Evolutionary conservation across 92 coral and sea anemone species (phyloP), one percentile per base, ranked within the genome.

Genomic region (Porites rus): DNA sequence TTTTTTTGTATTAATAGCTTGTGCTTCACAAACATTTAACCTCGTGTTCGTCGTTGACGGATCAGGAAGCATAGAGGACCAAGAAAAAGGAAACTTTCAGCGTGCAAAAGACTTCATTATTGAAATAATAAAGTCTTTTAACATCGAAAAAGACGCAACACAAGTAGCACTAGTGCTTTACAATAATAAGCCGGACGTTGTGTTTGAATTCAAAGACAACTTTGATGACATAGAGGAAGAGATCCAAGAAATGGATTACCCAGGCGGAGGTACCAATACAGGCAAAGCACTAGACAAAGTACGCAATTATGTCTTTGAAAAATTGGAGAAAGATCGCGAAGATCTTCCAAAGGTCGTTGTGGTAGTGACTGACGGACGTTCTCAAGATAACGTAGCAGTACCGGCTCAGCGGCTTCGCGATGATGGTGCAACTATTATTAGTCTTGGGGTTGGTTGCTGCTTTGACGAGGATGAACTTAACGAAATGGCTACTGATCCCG

Each of bases 361-460:
- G 51, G 95, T 96, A 9, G 46, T 96, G 77, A 91, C 96, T 0
- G 98, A 96, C 68, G 98, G 98, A 0, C 50, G 22, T 50, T 87
- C 96, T 1, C 52, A 64, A 8, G 98, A 92, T 75, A 81, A 77
- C 65, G 94, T 87, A 6, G 6, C n/a, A 51, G 86, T 8, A 0
- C 96, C 96, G 24, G 96, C 96, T 2, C 81, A 81, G 64, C 66
- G 68, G 53, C 85, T 93, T 22, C 91, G 93, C 21, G 92, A 89
- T 62, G 79, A 68, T 8, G 96, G 94, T 13, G 96, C 76, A 4
- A 88, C 87, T 6, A 85, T 93, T 19, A 87, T 88, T 51, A 83
- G 86, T 51, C 65, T 93, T 60, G 96, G 96, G 10, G 81, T 93
- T 8, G 96, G 96, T 14, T 38, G 64, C 19, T 52, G 78, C 51